Base-by-base conservation (phyloP, 2,888 invertebrate species). In the Rapana venosa region DNA sequence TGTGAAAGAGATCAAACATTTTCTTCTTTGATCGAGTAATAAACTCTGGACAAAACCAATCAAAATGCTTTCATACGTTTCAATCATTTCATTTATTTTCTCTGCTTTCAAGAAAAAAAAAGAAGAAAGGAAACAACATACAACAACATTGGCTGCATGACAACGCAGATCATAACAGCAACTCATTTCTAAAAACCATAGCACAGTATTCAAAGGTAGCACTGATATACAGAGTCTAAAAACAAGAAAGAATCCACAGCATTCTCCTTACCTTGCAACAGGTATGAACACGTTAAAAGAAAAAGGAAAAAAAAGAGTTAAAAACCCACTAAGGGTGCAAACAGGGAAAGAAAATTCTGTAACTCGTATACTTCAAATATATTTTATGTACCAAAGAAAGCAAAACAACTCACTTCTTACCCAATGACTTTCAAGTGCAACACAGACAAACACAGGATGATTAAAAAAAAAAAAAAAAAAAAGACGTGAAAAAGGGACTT, bases 21-120 rank as follows among this genome's bases (percentile, higher is more conserved):
- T 77, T 79, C 35, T 79, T 35, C 77, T 79, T 79, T 26, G 26
- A 79, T 32, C 32, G 32, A 20, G n/a, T 32, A 15, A 79, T 32
- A 79, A 17, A 79, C 35, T 79, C 77, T 79, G 77, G 77, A 79
- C 77, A 79, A 32, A 79, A 79, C 20, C 32, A 79, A 30, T 79
- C 77, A 20, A 79, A 79, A 79, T 32, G 11, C 32, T 35, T 30
- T 32, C 30, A 32, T 32, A 32, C 4, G 26, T 32, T 79, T 79
- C 11, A 32, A 79, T 32, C 77, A 17, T 79, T 32, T 26, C 15
- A 13, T 79, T 79, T 79, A 79, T 79, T 79, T 79, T 79, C 77
- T 79, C 77, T 15, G 35, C 6, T 79, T 32, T 79, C 32, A 79
- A 13, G 4, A 1, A 30, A 32, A 79, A 1, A 74, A 26, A 74